These are phyloP conservation scores for Brienomyrus brachyistius DNA, from an alignment of 2,113 vertebrate species.

Conservation along the genomic window DNA sequence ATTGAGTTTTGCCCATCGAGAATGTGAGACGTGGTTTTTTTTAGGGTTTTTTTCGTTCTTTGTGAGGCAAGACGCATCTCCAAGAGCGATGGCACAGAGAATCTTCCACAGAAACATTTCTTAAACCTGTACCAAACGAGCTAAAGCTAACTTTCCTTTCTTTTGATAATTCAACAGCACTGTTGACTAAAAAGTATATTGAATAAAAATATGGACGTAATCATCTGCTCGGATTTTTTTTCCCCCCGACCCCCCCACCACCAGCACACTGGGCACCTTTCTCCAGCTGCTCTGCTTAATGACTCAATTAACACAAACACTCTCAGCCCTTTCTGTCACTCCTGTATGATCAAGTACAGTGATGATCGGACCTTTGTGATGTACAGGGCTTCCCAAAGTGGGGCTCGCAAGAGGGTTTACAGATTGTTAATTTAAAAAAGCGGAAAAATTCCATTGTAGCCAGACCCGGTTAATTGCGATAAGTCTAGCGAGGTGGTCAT, in stretches of 20 bases:
- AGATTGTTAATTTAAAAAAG: not conserved
- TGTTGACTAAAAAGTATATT: conserved; percentile 15
- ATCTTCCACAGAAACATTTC: conserved; percentile 10
- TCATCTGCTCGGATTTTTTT: not conserved
- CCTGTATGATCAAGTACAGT: not conserved
- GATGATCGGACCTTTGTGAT: not conserved
- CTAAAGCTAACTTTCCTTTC: conserved; percentile 8
- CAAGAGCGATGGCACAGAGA: not conserved
- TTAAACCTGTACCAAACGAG: not conserved
- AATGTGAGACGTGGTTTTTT: not conserved
- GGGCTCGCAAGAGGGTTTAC: not conserved
- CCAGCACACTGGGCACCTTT: not conserved
- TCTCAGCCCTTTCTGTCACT: not conserved
- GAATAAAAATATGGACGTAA: not conserved
- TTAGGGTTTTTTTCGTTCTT: not conserved
- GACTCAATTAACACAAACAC: not conserved
- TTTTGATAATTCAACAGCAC: conserved; percentile 7
- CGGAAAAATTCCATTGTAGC: not conserved
- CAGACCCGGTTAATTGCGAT: not conserved
- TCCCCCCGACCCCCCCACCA: not conserved
- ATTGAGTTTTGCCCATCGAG: conserved; percentile 1
- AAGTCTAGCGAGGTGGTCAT: not conserved
- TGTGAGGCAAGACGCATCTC: not conserved
- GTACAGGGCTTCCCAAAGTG: not conserved
- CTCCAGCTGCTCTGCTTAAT: not conserved